Evolutionary conservation across 2,113 vertebrate species (phyloP), one percentile per base, ranked within the genome.

Genomic region (Neogobius melanostomus): DNA sequence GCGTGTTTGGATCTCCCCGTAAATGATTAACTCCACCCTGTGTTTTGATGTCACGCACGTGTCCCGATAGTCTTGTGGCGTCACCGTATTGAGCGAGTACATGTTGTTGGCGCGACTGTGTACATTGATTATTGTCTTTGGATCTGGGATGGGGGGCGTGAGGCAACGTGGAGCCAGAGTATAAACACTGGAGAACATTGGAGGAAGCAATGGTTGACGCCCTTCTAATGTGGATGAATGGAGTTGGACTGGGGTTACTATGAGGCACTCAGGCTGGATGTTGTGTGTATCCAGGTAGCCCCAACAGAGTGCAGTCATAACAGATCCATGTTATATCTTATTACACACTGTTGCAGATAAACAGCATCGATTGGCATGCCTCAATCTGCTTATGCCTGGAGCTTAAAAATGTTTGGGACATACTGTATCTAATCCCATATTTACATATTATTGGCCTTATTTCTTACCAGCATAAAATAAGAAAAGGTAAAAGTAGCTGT

Each of bases 151-250:
- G 70, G 57, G 46, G 48, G 42, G 66, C 73, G 71, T 0, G 0
- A 62, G 73, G 62, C 85, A 84, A 74, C 11, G 6, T 63, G 79
- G 85, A 85, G 80, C 82, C 75, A 66, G 61, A 69, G 17, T 6
- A 68, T 76, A 82, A 82, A 82, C 75, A 88, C 9, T 64, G 62
- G 62, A 64, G 8, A 45, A 21, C n/a, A 10, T 7, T 0, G 5
- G 47, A 59, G 71, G 82, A 88, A 77, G 46, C 17, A 0, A 6
- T 63, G 69, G 75, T 71, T 59, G 53, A 81, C 68, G 36, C 74
- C 71, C 74, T 60, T 61, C 60, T 62, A 45, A 60, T 43, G 12
- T 42, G 46, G n/a, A 82, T 79, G 81, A 79, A 82, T 79, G 81
- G 80, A 82, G 64, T 4, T 1, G 54, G 56, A 50, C 57, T 17